Base-by-base conservation (phyloP, 2,888 invertebrate species). In the Mesoligia furuncula region DNA sequence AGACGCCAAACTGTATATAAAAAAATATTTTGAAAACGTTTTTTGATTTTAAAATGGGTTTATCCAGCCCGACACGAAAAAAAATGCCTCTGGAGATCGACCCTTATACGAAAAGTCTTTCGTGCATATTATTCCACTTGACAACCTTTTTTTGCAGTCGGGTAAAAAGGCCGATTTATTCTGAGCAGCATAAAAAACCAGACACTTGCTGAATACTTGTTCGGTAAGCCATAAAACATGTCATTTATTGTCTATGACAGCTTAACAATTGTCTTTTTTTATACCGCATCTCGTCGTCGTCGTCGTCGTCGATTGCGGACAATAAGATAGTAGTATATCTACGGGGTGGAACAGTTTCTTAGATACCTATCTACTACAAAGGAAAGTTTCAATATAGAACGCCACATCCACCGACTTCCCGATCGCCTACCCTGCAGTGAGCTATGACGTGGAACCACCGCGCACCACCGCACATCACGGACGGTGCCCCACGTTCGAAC, bases 401-500 rank as follows among this genome's bases (percentile, higher is more conserved):
- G 9, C 80, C 87, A 24, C 78, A 79, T 87, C 86, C 73, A 75
- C 48, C 0, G 6, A 15, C 20, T 36, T 24, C 27, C 62, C 24
- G 20, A 11, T 74, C 74, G 11, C 31, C 17, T 68, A 36, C 78
- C 72, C 77, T 86, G 79, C 86, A 84, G 88, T 73, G 68, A 75
- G 66, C 20, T 45, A 42, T 77, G 69, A 68, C 67, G 81, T 70
- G 5, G 69, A 66, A 5, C 36, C 59, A n/a, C 45, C 62, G 65
- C 64, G 66, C 69, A 48, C 27, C 59, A 20, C 45, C 62, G 65
- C 64, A 64, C 69, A 54, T 73, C 81, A 57, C 79, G 77, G 24
- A 59, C 20, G 78, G 80, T 81, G 87, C 88, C 77, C 84, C 81
- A 87, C 81, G 84, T 75, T 66, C 51, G 61, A 65, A 59, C 42